Evolutionary conservation across 2,113 vertebrate genomes (phyloP).

Genomic region (Helogale parvula): DNA sequence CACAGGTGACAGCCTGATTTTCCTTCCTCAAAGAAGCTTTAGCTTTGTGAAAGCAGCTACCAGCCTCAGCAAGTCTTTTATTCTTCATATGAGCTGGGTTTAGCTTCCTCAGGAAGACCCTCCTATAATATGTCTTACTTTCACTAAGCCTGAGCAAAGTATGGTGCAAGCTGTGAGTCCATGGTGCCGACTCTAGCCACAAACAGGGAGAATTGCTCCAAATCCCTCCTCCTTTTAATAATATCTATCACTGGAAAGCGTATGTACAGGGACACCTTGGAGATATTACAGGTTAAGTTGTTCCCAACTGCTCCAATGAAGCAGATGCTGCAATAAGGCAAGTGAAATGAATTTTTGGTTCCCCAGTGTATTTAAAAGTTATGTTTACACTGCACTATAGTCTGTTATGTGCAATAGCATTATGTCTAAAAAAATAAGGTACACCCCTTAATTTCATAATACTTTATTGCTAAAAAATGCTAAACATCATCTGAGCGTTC

Average conservation of each 20-base stretch:
- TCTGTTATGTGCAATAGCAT: background rate
- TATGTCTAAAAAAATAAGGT: background rate
- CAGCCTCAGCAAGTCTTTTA: background rate
- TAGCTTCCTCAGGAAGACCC: background rate
- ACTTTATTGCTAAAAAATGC: background rate
- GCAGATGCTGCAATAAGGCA: background rate
- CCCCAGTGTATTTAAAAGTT: background rate
- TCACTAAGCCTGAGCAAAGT: background rate
- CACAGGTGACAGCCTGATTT: background rate
- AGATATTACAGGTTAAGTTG: background rate
- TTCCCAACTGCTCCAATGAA: background rate
- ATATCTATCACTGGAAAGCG: background rate
- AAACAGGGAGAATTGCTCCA: background rate
- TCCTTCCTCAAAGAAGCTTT: background rate
- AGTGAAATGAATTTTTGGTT: background rate
- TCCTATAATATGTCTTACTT: background rate
- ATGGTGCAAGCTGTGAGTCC: no score
- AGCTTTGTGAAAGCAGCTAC: background rate
- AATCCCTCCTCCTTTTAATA: background rate
- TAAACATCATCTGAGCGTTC: background rate
- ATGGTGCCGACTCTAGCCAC: background rate
- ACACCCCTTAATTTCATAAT: background rate
- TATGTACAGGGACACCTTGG: background rate
- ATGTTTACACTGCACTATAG: background rate
- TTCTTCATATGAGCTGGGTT: background rate